Percentiles rank a stretch among this genome's conserved stretches.
These are phyloP conservation scores for Spongilla lacustris DNA, from an alignment of 37 sponge, comb jelly and placozoan species.

Conservation along the genomic window DNA sequence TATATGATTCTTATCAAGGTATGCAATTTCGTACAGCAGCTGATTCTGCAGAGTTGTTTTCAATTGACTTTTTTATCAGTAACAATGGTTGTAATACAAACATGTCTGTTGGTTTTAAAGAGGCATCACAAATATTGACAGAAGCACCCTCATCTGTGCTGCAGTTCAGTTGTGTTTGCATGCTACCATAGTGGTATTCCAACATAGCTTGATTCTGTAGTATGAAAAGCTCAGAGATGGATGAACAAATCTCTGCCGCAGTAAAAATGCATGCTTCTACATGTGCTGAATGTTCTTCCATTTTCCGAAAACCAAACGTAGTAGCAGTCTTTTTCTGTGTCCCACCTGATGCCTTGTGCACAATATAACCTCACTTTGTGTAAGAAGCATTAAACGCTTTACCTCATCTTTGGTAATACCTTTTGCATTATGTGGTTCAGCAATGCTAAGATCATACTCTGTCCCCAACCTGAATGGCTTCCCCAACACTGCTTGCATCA, in stretches of 20 bases:
- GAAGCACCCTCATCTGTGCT: background rate
- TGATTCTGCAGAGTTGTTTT: background rate
- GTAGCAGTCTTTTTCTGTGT: background rate
- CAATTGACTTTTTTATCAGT: background rate
- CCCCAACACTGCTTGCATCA: too few relatives aligned
- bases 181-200: background rate
- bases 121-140: background rate
- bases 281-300: constrained; percentile 2
- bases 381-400: background rate
- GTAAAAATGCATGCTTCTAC: constrained; percentile 22
- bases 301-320: constrained; percentile 42
- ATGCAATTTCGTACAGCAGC: background rate
- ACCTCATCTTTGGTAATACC: constrained; percentile 11
- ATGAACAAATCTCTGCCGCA: constrained; percentile 9
- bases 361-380: constrained; percentile 18
- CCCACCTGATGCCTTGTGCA: constrained; percentile 13
- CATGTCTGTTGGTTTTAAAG: background rate
- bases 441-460: background rate
- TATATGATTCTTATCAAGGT: background rate
- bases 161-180: background rate
- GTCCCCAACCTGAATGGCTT: too few relatives aligned
- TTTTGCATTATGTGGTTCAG: background rate
- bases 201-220: constrained; percentile 30
- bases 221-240: constrained; percentile 22
- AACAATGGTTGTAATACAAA: background rate